Evolutionary conservation across 2,797 vertebrate genomes (phyloP).

Genomic region (Semotilus atromaculatus): DNA sequence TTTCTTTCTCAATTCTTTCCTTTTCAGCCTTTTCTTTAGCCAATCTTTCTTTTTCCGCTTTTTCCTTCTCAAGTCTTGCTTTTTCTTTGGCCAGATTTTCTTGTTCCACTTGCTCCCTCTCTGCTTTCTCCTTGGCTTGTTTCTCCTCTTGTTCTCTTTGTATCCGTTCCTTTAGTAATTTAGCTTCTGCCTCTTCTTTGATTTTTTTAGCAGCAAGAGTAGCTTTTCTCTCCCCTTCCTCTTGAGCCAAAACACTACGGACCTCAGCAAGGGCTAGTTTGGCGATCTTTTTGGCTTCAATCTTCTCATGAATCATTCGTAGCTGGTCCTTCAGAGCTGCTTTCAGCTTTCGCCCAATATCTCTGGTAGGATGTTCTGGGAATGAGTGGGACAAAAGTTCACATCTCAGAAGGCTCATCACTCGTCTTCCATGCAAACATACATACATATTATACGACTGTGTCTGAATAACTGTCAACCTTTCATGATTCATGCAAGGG

Average conservation of each 20-base stretch:
- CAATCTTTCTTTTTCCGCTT: too few relatives aligned
- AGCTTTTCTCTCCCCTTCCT: constrained; percentile 74
- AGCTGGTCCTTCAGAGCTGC: constrained; percentile 82
- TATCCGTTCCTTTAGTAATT: constrained; percentile 27
- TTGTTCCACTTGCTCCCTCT: constrained; percentile 49
- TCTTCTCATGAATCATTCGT: constrained; percentile 84
- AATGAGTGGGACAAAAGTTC: constrained; percentile 32
- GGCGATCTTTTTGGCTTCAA: constrained; percentile 83
- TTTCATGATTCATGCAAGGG: neutral
- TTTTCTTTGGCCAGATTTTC: constrained; percentile 34
- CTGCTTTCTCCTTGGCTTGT: constrained; percentile 59
- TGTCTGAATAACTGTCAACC: neutral
- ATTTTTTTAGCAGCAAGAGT: constrained; percentile 59
- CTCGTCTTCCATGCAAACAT: constrained; percentile 30
- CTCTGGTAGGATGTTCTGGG: constrained; percentile 64
- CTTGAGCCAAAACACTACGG: constrained; percentile 75
- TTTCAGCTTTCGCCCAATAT: constrained; percentile 76
- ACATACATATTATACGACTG: neutral
- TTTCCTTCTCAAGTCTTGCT: too few relatives aligned
- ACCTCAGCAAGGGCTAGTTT: constrained; percentile 75
- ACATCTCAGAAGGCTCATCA: neutral
- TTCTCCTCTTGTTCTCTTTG: constrained; percentile 61
- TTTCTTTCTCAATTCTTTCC: constrained; percentile 21
- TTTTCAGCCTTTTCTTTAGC: too few relatives aligned
- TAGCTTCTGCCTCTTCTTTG: constrained; percentile 57